Percentiles rank a stretch among this genome's conserved stretches.
Evolutionary conservation across 2,113 vertebrate species (phyloP).

Genomic region (Etheostoma cragini): DNA sequence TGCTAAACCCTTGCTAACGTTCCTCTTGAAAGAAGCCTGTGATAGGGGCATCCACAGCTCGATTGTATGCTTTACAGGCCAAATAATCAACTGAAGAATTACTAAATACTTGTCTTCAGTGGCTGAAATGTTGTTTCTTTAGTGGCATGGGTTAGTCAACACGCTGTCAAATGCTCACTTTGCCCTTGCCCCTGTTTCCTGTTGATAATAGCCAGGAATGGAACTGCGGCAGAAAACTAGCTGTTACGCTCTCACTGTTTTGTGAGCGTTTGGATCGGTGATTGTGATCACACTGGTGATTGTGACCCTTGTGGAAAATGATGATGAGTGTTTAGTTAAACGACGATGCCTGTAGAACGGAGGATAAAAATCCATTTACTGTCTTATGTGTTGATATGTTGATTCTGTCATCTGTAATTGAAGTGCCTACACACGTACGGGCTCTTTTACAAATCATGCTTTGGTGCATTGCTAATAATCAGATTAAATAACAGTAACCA

Average conservation of each 20-base stretch:
- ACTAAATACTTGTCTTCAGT: conserved; percentile 4
- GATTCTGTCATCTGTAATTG: too few relatives aligned
- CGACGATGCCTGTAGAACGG: not conserved
- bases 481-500: not conserved
- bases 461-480: not conserved
- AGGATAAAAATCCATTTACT: not conserved
- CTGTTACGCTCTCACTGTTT: not conserved
- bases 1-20: not conserved
- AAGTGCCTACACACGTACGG: not conserved
- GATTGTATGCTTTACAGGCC: not conserved
- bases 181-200: conserved; percentile 34
- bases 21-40: conserved; percentile 6
- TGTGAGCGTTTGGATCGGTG: not conserved
- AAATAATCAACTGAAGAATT: not conserved
- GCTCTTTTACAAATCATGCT: too few relatives aligned
- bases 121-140: conserved; percentile 45
- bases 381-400: not conserved
- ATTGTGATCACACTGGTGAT: not conserved
- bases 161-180: conserved; percentile 5
- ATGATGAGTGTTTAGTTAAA: not conserved
- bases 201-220: conserved; percentile 26
- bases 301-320: not conserved
- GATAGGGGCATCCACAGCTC: not conserved
- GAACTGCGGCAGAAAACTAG: conserved; percentile 22
- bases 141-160: conserved; percentile 43